A percentile compares a stretch with the other conserved stretches of the same genome.
Evolutionary conservation across 2,113 vertebrate genomes (phyloP).

Genomic region (Phocoena phocoena): DNA sequence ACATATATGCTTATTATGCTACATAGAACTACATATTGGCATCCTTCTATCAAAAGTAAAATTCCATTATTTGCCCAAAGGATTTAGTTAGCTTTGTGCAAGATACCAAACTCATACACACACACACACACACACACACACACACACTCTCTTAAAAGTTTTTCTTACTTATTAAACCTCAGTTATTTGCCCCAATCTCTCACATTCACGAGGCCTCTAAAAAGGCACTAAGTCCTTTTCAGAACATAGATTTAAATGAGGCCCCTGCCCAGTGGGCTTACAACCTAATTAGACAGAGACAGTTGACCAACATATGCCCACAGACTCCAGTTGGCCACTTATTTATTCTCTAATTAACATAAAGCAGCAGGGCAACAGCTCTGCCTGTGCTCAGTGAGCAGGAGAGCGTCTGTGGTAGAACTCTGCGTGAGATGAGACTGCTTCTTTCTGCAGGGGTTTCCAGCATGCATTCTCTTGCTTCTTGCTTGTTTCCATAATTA

Average conservation of each 20-base stretch:
- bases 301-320: conserved; percentile 76
- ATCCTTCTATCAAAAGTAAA: not conserved
- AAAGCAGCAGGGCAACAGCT: conserved; percentile 55
- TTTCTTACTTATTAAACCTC: conserved; percentile 32
- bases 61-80: not conserved
- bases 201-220: not conserved
- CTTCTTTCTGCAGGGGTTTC: not conserved
- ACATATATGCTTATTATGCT: not conserved
- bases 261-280: conserved; percentile 68
- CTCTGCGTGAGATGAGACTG: conserved; percentile 6
- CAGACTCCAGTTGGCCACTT: conserved; percentile 70
- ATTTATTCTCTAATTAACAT: conserved; percentile 76
- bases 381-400: not conserved
- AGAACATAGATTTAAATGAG: conserved; percentile 68
- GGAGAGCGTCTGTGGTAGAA: not conserved
- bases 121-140: not conserved
- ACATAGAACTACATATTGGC: not conserved
- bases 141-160: not conserved
- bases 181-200: not conserved
- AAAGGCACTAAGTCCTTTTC: conserved; percentile 53
- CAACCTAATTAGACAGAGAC: conserved; percentile 78
- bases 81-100: not conserved
- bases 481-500: conserved; percentile 63
- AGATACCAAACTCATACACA: not conserved
- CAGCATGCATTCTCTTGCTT: not conserved